phyloP scores from a whole-genome alignment of 92 coral and sea anemone genomes.

The Hydrozoanthus gracilis region DNA sequence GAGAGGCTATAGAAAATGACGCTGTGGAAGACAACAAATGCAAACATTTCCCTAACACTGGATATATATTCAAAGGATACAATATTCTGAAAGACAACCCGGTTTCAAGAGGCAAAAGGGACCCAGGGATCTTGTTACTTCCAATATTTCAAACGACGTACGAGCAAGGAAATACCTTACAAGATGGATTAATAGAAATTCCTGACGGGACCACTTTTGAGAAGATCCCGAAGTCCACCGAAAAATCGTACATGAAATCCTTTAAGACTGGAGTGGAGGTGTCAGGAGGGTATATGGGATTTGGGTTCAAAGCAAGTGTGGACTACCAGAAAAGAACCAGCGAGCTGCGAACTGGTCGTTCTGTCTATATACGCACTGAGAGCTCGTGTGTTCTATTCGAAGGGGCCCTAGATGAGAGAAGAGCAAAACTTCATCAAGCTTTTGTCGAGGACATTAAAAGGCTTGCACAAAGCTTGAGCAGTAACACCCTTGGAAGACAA shows the following conservation, averaged over 20 bases:
- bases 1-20: not conserved
- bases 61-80: not conserved
- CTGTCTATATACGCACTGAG: constrained; percentile 1
- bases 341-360: not conserved
- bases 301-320: constrained; percentile 3
- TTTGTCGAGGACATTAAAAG: not conserved
- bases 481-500: not conserved
- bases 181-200: not conserved
- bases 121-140: not conserved
- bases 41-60: not conserved
- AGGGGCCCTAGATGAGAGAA: constrained; percentile 1
- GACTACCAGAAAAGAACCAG: not conserved
- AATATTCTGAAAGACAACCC: constrained; percentile 3
- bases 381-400: not conserved
- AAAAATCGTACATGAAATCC: constrained; percentile 4
- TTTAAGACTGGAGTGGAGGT: constrained; percentile 10
- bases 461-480: not conserved
- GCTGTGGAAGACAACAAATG: not conserved
- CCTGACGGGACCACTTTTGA: not conserved
- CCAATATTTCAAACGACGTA: constrained; percentile 1
- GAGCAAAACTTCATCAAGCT: not conserved
- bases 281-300: constrained; percentile 7
- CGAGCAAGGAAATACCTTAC: not conserved
- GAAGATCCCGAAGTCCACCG: not conserved
- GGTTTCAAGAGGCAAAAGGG: not conserved